Evolutionary conservation across 2,797 vertebrate species (phyloP).

Genomic region (Manis crassicaudata): DNA sequence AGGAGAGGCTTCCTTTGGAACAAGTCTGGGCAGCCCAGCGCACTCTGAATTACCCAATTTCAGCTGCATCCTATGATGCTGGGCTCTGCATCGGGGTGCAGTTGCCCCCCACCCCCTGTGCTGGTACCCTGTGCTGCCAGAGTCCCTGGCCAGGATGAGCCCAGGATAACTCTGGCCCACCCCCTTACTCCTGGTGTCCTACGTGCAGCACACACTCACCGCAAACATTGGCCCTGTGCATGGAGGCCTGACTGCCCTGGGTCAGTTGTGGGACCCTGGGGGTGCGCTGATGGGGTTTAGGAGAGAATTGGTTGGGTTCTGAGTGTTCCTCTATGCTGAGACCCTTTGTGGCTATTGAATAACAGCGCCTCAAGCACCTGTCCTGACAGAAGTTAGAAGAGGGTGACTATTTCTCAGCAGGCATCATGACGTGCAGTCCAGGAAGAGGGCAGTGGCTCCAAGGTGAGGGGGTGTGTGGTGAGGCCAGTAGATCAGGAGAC

Average conservation of each 20-base stretch:
- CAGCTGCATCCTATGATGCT: background rate
- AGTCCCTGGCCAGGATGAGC: too few species aligned
- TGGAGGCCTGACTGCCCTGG: background rate
- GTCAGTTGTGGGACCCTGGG: background rate
- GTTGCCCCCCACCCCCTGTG: background rate
- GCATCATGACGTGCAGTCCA: fast-evolving
- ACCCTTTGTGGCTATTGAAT: background rate
- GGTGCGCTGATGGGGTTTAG: background rate
- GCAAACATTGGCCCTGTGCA: fast-evolving
- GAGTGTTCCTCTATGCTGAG: background rate
- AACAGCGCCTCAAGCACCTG: background rate
- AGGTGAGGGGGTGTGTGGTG: fast-evolving
- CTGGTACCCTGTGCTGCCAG: too few species aligned
- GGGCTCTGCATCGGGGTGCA: background rate
- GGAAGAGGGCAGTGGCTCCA: background rate
- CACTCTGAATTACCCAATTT: background rate
- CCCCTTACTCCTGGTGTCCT: too few species aligned
- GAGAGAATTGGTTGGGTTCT: background rate
- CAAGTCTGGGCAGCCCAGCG: conserved; percentile 5
- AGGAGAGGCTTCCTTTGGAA: conserved; percentile 46
- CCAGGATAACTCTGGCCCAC: too few species aligned
- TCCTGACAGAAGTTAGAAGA: background rate
- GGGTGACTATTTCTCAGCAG: background rate
- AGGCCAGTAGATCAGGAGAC: background rate
- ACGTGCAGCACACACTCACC: fast-evolving